Evolutionary conservation across 2,797 vertebrate species (phyloP), one percentile per base, ranked within the genome.

Genomic region (Pteropus rufus): DNA sequence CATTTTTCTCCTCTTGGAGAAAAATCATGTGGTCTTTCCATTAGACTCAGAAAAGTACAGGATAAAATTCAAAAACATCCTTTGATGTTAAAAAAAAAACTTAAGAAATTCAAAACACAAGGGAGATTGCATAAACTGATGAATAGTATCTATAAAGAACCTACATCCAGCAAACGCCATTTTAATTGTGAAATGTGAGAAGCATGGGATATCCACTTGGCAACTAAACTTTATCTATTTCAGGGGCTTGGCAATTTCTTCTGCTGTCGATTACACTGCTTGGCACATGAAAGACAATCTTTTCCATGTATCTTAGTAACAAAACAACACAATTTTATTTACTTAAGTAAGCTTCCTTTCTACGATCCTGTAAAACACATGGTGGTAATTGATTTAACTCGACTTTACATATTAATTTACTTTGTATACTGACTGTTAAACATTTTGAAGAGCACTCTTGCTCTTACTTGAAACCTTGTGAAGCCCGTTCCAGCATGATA

Each of bases 221-320:
- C 95, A 10, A 15, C 9, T 15, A n/a, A 21, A 12, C 67, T 12
- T 16, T 31, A 34, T 93, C 81, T 92, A 62, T 84, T 79, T 83
- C 93, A 81, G 86, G 86, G 36, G 14, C 80, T 90, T 96, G 95
- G 89, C 81, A 60, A 10, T 29, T 52, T 64, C 70, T 84, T 62
- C 9, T 2, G 2, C 44, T 44, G 79, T 85, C 73, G 2, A 60
- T 41, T 69, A 84, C 11, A 18, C 12, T 41, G 41, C 60, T 65
- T 94, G 82, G 89, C 79, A 56, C 39, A 0, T 1, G 1, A 62
- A 75, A 92, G 84, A 3, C 75, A 24, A 18, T 89, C 76, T 91
- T 92, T 67, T 49, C 81, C 84, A 84, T 0, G 21, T 89, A 89
- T 89, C 95, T 67, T 94, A 93, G 95, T 86, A 91, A 97, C 94